phyloP scores from a whole-genome alignment of 2,113 vertebrate genomes.

The Notiomystis cincta region DNA sequence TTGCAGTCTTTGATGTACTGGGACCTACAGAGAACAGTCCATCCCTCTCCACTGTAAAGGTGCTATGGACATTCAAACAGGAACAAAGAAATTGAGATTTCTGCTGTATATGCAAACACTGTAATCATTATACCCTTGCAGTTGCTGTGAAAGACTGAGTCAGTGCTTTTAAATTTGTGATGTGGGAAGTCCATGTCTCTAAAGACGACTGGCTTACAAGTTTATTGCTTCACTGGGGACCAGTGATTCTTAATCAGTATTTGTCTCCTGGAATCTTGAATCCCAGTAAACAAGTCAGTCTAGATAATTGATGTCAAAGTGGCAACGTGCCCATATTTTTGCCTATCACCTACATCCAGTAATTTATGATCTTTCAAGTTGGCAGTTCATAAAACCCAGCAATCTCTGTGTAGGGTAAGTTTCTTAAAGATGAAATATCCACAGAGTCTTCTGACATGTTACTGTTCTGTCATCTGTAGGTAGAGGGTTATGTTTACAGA shows the following conservation, averaged over 20 bases:
- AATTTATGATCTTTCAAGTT: neutral
- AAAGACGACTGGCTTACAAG: neutral
- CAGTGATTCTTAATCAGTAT: conserved; percentile 32
- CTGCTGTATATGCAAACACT: conserved; percentile 2
- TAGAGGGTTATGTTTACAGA: neutral
- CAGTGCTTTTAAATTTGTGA: conserved; percentile 27
- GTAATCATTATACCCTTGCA: neutral
- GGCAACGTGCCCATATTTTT: neutral
- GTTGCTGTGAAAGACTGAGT: conserved; percentile 22
- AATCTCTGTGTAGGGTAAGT: neutral
- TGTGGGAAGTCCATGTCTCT: conserved; percentile 8
- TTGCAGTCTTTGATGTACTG: neutral
- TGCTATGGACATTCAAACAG: conserved; percentile 27
- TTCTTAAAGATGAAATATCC: neutral
- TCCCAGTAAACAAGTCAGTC: neutral
- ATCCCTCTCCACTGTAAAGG: neutral
- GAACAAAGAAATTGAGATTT: conserved; percentile 42
- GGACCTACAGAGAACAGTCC: neutral
- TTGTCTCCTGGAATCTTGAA: neutral
- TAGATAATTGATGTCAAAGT: neutral
- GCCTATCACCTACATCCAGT: neutral
- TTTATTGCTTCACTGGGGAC: conserved; percentile 26
- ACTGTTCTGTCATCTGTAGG: neutral
- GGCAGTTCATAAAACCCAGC: neutral
- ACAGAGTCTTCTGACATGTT: neutral